Evolutionary conservation across 2,797 vertebrate genomes (phyloP), one percentile per base, ranked within the genome.

Genomic region (Gymnothorax reevesii): DNA sequence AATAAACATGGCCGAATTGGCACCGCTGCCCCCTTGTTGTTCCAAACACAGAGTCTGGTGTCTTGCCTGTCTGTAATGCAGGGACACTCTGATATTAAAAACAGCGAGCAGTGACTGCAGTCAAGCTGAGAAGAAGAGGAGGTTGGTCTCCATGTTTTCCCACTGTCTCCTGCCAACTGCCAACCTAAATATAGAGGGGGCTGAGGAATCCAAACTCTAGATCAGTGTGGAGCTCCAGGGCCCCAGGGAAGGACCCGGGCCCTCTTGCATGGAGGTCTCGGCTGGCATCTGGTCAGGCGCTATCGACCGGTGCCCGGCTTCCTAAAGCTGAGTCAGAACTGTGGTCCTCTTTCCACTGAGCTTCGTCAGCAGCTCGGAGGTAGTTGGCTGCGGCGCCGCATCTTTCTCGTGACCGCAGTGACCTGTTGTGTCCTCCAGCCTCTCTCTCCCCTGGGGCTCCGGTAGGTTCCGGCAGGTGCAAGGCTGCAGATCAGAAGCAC

Each of bases 171-270:
- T 7, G 94, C 93, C 94, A 95, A 93, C 95, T 95, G 93, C 95
- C 95, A 87, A 95, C 95, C 96, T 96, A 96, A 94, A 95, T 94
- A 93, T 96, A 96, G 94, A 64, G 84, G 62, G 49, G 83, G 60
- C 89, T 90, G 88, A 88, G 86, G 84, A 93, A 88, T 86, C 57
- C 90, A 90, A 88, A 89, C 90, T 90, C 91, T 92, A 89, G 91
- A 93, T 84, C 84, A 90, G 89, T 93, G 88, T 91, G 75, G 84
- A 33, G 84, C 75, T 79, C 66, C 27, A 52, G 27, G 13, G 57
- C 80, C 71, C 71, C 1, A 1, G 83, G 13, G 57, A 7, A 59
- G 60, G 7, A 49, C 15, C 33, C 62, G 22, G 10, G 71, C 7
- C 69, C 9, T 20, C 33, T 0, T 4, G 22, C 73, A 20, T 17